phyloP scores from a whole-genome alignment of 2,888 invertebrate species.

The Melipona bicolor region DNA sequence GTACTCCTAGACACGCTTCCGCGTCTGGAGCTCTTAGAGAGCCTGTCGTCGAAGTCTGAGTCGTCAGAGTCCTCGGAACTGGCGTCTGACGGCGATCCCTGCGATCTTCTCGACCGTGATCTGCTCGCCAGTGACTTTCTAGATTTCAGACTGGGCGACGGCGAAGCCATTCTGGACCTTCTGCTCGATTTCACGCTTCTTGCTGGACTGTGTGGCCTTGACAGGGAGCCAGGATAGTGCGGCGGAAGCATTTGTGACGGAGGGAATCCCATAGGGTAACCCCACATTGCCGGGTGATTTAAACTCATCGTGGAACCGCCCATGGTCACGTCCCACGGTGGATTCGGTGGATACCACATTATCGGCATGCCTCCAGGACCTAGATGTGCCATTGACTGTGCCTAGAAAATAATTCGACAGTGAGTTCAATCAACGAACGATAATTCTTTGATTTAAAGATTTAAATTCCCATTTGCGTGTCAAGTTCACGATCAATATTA shows the following conservation, averaged over 20 bases:
- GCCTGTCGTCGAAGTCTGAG: constrained; percentile 86
- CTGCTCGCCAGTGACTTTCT: constrained; percentile 88
- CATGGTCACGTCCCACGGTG: constrained; percentile 75
- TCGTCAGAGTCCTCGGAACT: constrained; percentile 85
- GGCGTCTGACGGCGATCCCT: constrained; percentile 80
- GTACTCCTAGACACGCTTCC: constrained; percentile 75
- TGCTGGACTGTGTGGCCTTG: constrained; percentile 85
- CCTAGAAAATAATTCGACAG: constrained; percentile 82
- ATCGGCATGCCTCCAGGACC: constrained; percentile 83
- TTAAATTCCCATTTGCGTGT: neutral
- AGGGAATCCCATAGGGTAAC: constrained; percentile 78
- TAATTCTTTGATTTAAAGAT: neutral
- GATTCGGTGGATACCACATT: constrained; percentile 83
- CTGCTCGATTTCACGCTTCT: constrained; percentile 79
- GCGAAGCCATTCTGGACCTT: constrained; percentile 86
- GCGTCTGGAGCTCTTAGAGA: constrained; percentile 81
- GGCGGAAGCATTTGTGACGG: constrained; percentile 79
- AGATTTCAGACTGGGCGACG: constrained; percentile 89
- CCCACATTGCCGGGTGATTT: constrained; percentile 80
- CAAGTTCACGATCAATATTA: neutral
- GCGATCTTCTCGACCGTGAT: constrained; percentile 83
- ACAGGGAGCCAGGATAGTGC: constrained; percentile 86
- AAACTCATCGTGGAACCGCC: constrained; percentile 81
- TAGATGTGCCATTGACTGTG: constrained; percentile 90
- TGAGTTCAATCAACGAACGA: neutral